Evolutionary conservation across 2,113 vertebrate genomes (phyloP), one percentile per base, ranked within the genome.

Genomic region (Pelusios castaneus): DNA sequence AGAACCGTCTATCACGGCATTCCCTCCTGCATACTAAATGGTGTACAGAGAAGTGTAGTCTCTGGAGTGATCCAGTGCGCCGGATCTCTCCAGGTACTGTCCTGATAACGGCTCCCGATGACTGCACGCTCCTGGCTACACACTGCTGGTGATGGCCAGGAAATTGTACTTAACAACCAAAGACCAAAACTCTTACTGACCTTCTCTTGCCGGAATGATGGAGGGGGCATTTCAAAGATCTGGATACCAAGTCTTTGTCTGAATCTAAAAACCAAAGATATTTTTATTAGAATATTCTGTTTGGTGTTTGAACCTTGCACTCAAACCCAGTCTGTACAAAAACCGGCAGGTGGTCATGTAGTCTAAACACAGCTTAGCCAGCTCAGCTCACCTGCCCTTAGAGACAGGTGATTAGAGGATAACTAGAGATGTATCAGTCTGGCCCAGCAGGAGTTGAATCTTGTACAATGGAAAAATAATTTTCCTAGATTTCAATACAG

Each of bases 71-170:
- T 54, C 51, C 16, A 31, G 38, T 27, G 51, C 14, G 13, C 7
- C 38, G n/a, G 8, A 24, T 43, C 25, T 58, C 14, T 45, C 17
- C 38, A 81, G 25, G 43, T 58, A 27, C 19, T 81, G n/a, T 27
- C 9, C 38, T 43, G 54, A 56, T 41, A 56, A 54, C 51, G 54
- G 52, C 38, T 80, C 34, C 52, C 41, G 52, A 27, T 81, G 52
- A 10, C 13, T 56, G n/a, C 51, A 38, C 1, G 34, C 11, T 54
- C n/a, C 51, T 80, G 34, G 24, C 11, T 0, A 0, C 0, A 16
- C 1, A 34, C 25, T 73, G 80, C 82, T 29, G 67, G 24, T 0
- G 17, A 4, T 0, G 2, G 41, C 41, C 60, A 12, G 41, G 73
- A 76, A 41, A 43, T 76, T 6, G 13, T 27, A 25, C 7, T 45